Evolutionary conservation across 1,140 invertebrate species (phyloP).

Genomic region (Zophobas morio): DNA sequence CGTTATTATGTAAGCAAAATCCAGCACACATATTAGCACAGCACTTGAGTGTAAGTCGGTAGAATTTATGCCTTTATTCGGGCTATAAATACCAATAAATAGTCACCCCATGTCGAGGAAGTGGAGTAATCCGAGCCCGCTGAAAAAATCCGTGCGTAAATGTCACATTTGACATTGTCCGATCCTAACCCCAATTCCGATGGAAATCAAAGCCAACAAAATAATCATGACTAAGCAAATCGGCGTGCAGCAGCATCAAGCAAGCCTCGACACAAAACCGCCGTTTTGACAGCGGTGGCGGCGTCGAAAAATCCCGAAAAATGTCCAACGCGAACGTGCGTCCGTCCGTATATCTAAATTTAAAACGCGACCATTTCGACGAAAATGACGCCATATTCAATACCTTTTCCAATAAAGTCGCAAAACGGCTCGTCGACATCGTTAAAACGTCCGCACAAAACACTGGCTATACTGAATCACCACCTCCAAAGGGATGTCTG

Average conservation of each 20-base stretch:
- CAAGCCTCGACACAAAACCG: conserved; percentile 22
- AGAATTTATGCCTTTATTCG: not conserved
- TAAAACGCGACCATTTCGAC: conserved; percentile 63
- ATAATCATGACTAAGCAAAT: conserved; percentile 32
- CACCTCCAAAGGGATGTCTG: conserved; percentile 65
- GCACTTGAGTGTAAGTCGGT: not conserved
- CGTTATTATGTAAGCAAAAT: conserved; percentile 28
- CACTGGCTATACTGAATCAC: conserved; percentile 56
- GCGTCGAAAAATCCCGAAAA: conserved; percentile 15
- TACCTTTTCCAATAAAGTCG: conserved; percentile 65
- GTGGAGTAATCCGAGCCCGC: too few relatives aligned
- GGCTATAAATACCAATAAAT: not conserved
- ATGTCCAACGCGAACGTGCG: conserved; percentile 7
- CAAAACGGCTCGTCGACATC: conserved; percentile 63
- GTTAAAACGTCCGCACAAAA: conserved; percentile 56
- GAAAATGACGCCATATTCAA: conserved; percentile 74
- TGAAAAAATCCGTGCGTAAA: conserved; percentile 19
- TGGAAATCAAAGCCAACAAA: conserved; percentile 4
- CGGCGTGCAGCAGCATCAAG: conserved; percentile 11
- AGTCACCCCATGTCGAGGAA: not conserved
- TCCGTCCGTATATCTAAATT: conserved; percentile 65
- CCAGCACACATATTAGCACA: not conserved
- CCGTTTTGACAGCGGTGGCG: conserved; percentile 18
- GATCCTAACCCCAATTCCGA: conserved; percentile 25
- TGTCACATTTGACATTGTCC: conserved; percentile 16